These are phyloP conservation scores for Zhuqinia jingwanae DNA, from an alignment of 2,888 invertebrate genomes.

Conservation along the genomic window DNA sequence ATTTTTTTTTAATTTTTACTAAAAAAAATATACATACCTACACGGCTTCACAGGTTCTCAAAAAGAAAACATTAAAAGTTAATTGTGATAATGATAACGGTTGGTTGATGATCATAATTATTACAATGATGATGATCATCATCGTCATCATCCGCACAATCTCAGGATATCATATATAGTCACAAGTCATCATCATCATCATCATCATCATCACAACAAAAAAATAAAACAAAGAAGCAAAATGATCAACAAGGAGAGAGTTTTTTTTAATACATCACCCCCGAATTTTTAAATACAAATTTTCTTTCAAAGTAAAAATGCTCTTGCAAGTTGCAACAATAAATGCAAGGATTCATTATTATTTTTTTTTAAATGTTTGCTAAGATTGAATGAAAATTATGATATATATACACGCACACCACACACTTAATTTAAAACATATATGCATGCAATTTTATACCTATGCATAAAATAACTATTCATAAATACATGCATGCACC, in stretches of 20 bases:
- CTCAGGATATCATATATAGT: too few relatives aligned
- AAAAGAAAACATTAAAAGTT: conserved; percentile 49
- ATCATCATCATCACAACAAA: neutral
- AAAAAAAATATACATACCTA: too few relatives aligned
- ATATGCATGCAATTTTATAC: neutral
- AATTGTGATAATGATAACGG: conserved; percentile 66
- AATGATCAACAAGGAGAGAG: conserved; percentile 12
- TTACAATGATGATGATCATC: conserved; percentile 38
- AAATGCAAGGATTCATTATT: too few relatives aligned
- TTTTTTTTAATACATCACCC: conserved; percentile 36
- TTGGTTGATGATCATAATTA: conserved; percentile 58
- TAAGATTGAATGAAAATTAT: too few relatives aligned
- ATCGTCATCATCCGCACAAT: neutral
- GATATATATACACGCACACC: too few relatives aligned
- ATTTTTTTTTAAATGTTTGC: too few relatives aligned
- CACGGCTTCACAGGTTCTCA: conserved; percentile 30
- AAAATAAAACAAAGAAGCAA: conserved; percentile 6
- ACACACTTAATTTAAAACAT: too few relatives aligned
- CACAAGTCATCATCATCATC: neutral
- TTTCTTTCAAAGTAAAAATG: conserved; percentile 18
- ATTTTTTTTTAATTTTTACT: neutral
- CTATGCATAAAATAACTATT: conserved; percentile 33
- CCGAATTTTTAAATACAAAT: conserved; percentile 46
- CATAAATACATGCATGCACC: conserved; percentile 49
- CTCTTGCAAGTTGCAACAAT: too few relatives aligned